A percentile compares a stretch with the other conserved stretches of the same genome.
Conservation (phyloP, 2,797 vertebrate species). For the Rhabdophis nuchalis region DNA sequence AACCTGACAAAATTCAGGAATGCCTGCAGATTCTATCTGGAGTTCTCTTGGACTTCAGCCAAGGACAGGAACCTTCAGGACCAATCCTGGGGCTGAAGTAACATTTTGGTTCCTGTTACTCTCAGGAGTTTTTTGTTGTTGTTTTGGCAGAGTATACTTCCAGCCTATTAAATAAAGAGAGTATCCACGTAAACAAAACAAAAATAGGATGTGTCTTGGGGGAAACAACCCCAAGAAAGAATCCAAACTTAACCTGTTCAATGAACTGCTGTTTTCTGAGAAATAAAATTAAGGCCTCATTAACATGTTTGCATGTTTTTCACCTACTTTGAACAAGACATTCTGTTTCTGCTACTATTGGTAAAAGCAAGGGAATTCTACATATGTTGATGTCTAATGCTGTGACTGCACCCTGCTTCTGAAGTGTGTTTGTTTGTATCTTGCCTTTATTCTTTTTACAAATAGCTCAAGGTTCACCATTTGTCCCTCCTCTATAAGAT, state of each 20-base stretch:
- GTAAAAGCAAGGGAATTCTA: background rate
- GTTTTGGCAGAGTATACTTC: background rate
- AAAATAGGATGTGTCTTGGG: background rate
- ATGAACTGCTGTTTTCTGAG: background rate
- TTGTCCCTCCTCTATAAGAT: background rate
- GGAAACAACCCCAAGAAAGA: background rate
- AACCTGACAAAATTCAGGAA: slow-evolving; percentile 30
- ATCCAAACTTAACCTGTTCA: background rate
- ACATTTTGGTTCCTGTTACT: background rate
- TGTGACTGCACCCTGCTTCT: background rate
- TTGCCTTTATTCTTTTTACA: background rate
- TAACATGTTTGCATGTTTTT: background rate
- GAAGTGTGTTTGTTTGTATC: background rate
- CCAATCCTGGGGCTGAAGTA: background rate
- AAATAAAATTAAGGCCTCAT: background rate
- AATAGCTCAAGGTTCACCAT: background rate
- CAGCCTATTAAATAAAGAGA: background rate
- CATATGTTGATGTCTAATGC: too few species aligned
- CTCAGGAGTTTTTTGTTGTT: background rate
- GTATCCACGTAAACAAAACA: background rate
- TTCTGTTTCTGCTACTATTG: background rate
- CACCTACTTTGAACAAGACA: background rate
- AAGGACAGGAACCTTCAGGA: background rate
- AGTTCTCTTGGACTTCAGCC: slow-evolving; percentile 9
- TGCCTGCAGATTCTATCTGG: slow-evolving; percentile 12